Conservation (phyloP, 2,888 invertebrate genomes). For the Lasiommata megera region DNA sequence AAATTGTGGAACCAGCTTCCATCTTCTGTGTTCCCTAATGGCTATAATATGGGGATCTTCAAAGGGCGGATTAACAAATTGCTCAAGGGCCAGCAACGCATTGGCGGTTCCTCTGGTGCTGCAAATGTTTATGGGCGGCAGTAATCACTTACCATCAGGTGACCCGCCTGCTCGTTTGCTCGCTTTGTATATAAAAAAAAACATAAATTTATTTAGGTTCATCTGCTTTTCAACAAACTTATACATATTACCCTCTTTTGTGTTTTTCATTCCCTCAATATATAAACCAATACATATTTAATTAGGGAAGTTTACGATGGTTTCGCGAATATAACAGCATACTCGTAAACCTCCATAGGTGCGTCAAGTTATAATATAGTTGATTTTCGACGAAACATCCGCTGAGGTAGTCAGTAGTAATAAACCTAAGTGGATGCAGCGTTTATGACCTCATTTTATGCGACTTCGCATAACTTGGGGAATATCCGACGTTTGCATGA, state of each 20-base stretch:
- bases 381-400: slow-evolving; percentile 50
- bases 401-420: slow-evolving; percentile 45
- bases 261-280: neutral
- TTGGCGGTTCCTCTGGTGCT: no score
- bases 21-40: no score
- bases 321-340: slow-evolving; percentile 35
- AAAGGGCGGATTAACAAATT: no score
- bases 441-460: slow-evolving; percentile 63
- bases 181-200: no score
- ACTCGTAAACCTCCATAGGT: slow-evolving; percentile 17
- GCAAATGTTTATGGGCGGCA: no score
- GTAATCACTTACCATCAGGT: no score
- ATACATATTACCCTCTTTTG: neutral
- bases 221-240: no score
- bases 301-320: slow-evolving; percentile 18
- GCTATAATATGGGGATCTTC: no score
- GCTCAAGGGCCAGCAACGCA: no score
- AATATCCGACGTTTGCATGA: slow-evolving; percentile 50
- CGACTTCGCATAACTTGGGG: slow-evolving; percentile 57
- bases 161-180: no score
- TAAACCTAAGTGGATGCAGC: slow-evolving; percentile 68
- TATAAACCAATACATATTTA: neutral
- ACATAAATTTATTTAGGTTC: no score
- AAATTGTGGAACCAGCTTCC: no score
- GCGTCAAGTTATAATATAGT: slow-evolving; percentile 48